Percentiles rank a stretch among this genome's conserved stretches.
Evolutionary conservation across 2,113 vertebrate genomes (phyloP).

Genomic region (Macrotis lagotis): DNA sequence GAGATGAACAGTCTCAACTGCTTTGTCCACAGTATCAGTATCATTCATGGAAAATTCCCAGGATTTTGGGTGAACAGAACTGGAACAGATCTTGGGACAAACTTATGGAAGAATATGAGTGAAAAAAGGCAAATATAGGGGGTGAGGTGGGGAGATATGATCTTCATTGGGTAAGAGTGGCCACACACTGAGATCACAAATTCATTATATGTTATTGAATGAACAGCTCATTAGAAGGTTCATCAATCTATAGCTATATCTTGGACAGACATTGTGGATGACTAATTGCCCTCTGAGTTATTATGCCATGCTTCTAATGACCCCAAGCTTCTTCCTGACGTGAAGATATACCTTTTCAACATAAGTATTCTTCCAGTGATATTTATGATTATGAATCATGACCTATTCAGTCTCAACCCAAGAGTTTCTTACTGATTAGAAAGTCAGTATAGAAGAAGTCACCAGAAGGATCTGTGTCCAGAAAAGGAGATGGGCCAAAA

Average conservation of each 20-base stretch:
- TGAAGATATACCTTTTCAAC: not conserved
- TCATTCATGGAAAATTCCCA: not conserved
- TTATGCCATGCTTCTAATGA: not conserved
- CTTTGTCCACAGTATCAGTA: not conserved
- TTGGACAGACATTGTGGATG: not conserved
- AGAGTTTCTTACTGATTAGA: no score
- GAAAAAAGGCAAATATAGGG: not conserved
- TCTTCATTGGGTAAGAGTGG: not conserved
- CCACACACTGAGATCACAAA: not conserved
- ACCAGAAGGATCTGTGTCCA: not conserved
- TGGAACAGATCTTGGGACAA: not conserved
- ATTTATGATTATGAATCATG: not conserved
- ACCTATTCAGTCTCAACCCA: not conserved
- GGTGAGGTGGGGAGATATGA: no score
- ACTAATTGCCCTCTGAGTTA: not conserved
- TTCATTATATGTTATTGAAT: not conserved
- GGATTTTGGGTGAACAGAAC: not conserved
- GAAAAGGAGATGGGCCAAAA: not conserved
- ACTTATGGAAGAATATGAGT: not conserved
- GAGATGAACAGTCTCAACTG: not conserved
- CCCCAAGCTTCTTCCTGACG: not conserved
- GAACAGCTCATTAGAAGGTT: not conserved
- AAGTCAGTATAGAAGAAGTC: not conserved
- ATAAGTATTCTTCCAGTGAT: not conserved
- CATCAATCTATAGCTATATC: not conserved